These are phyloP conservation scores for Pachycephala philippinensis DNA, from an alignment of 2,113 vertebrate genomes.

Conservation along the genomic window DNA sequence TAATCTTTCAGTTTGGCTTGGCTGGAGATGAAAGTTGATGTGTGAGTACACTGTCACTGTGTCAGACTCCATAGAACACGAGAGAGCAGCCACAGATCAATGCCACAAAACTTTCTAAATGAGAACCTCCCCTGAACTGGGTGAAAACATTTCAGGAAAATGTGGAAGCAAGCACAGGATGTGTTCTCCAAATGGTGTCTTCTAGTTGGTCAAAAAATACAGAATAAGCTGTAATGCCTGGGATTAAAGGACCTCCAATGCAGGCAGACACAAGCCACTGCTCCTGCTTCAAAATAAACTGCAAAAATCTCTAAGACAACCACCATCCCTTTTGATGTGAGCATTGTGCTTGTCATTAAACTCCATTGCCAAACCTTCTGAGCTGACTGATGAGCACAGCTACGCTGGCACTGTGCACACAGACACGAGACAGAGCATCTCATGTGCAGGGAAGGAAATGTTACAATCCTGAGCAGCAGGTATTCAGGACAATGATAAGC, in stretches of 20 bases:
- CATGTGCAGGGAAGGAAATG: not conserved
- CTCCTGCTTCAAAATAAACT: not conserved
- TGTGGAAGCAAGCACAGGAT: not conserved
- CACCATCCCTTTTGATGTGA: not conserved
- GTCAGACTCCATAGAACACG: not conserved
- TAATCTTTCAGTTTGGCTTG: not conserved
- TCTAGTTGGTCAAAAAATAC: not conserved
- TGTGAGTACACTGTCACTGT: not conserved
- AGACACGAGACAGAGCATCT: not conserved
- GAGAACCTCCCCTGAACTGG: not conserved
- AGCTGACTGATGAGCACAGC: not conserved
- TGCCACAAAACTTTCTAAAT: not conserved
- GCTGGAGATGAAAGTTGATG: accelerated
- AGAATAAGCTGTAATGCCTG: not conserved
- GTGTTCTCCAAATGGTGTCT: not conserved
- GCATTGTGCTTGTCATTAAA: not conserved
- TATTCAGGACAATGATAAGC: not conserved
- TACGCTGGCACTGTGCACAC: accelerated
- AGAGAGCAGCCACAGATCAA: not conserved
- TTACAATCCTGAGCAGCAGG: not conserved
- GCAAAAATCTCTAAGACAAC: not conserved
- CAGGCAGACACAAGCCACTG: not conserved
- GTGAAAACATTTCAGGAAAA: not conserved
- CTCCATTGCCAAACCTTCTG: not conserved
- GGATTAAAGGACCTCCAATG: not conserved